Evolutionary conservation across 2,888 invertebrate species (phyloP).

Genomic region (Epicampocera succincta): DNA sequence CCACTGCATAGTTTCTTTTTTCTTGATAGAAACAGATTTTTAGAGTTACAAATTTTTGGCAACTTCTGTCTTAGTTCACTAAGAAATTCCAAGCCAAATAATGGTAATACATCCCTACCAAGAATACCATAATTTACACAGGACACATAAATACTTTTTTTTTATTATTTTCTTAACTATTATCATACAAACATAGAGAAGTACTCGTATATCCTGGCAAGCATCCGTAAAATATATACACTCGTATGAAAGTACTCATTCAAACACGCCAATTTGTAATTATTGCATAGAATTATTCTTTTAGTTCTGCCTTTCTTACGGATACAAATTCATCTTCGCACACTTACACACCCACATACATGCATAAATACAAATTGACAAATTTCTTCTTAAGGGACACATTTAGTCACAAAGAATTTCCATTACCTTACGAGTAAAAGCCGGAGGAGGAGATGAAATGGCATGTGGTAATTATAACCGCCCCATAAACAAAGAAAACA

Average conservation of each 20-base stretch:
- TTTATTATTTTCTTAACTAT: conserved; percentile 56
- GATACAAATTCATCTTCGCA: background rate
- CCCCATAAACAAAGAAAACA: conserved; percentile 66
- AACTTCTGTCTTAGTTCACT: conserved; percentile 7
- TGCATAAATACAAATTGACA: conserved; percentile 69
- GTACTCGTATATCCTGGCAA: conserved; percentile 24
- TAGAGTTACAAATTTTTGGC: conserved; percentile 12
- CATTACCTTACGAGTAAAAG: conserved; percentile 27
- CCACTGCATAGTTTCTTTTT: too few species aligned
- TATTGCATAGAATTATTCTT: conserved; percentile 42
- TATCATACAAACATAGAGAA: conserved; percentile 38
- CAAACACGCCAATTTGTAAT: conserved; percentile 67
- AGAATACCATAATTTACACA: conserved; percentile 59
- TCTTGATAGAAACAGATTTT: too few species aligned
- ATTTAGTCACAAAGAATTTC: conserved; percentile 54
- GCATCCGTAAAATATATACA: conserved; percentile 38
- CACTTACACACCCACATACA: conserved; percentile 10
- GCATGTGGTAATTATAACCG: conserved; percentile 64
- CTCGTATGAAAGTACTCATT: background rate
- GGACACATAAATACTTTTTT: conserved; percentile 52
- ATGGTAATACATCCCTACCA: conserved; percentile 52
- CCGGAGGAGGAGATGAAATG: conserved; percentile 16
- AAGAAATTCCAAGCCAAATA: conserved; percentile 24
- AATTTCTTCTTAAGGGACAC: conserved; percentile 71
- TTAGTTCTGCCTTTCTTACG: conserved; percentile 2